Evolutionary conservation across 1,140 invertebrate species (phyloP), one percentile per base, ranked within the genome.

Genomic region (Episyrphus balteatus): DNA sequence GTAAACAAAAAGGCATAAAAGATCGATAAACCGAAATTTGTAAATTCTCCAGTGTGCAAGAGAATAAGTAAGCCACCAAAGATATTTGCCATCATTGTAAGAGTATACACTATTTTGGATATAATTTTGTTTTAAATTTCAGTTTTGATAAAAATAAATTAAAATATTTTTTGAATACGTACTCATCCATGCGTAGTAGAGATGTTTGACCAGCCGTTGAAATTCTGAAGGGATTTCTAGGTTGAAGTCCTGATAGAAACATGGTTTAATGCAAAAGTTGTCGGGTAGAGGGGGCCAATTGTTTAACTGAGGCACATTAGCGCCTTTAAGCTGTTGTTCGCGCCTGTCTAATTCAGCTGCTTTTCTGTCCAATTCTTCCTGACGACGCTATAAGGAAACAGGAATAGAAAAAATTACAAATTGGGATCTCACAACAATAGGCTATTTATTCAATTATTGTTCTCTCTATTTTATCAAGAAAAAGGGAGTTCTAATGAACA

Each of bases 191-290:
- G 98, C 73, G 67, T 97, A 93, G 71, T 98, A 99, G 39, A 96
- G 74, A 62, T 91, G 82, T 55, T 88, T 82, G 32, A 99, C 94
- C 54, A 96, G 83, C 63, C 86, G 86, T 70, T 98, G 94, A 72
- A 99, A 99, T 68, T 98, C 92, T 42, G 91, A 72, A 15, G 94
- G 92, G 70, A 99, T 99, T 69, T 99, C 97, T n/a, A 98, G 86
- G 71, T 92, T 90, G 53, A 99, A 98, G 70, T 99, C 96, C 75
- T 98, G 95, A 73, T 98, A 98, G 70, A 99, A 99, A 70, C 96
- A 99, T 1, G 96, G 95, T 62, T 96, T 89, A 43, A 97, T 79
- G 59, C 90, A 93, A 55, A 84, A 93, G 54, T 84, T 83, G 31
- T 86, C 80, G 6, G 96, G 95, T 47, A 99, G 66, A 12, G 96